Conservation (phyloP, 2,888 invertebrate species). For the Maniola hyperantus region DNA sequence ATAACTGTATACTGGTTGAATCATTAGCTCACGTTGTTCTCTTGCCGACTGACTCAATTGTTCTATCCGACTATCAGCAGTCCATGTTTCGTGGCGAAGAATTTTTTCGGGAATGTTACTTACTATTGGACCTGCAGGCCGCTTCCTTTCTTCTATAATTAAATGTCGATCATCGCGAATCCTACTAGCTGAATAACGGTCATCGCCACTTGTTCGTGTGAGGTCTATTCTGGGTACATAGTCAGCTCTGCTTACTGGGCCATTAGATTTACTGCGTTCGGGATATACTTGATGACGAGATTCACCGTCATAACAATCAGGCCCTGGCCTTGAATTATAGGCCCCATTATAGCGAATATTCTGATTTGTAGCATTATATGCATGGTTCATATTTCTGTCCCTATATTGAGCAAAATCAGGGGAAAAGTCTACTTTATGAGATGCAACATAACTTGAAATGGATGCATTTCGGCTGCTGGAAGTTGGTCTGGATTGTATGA, state of each 20-base stretch:
- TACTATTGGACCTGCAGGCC: conserved; percentile 64
- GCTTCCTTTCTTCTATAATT: conserved; percentile 73
- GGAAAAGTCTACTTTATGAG: conserved; percentile 90
- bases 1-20: conserved; percentile 73
- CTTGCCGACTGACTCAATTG: conserved; percentile 63
- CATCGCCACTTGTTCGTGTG: conserved; percentile 62
- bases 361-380: conserved; percentile 48
- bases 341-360: conserved; percentile 64
- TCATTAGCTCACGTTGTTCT: conserved; percentile 73
- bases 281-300: conserved; percentile 63
- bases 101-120: conserved; percentile 80
- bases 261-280: conserved; percentile 63
- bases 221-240: conserved; percentile 77
- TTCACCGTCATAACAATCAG: conserved; percentile 64
- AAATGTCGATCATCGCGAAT: conserved; percentile 70
- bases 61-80: conserved; percentile 72
- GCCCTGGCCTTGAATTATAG: conserved; percentile 58
- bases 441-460: conserved; percentile 59
- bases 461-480: conserved; percentile 56
- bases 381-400: conserved; percentile 60
- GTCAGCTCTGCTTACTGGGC: conserved; percentile 58
- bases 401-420: conserved; percentile 86
- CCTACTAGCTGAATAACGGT: conserved; percentile 62
- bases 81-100: conserved; percentile 74
- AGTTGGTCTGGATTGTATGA: conserved; percentile 60